Conservation (phyloP, 1,140 invertebrate genomes). For the Calosoma granatense region DNA sequence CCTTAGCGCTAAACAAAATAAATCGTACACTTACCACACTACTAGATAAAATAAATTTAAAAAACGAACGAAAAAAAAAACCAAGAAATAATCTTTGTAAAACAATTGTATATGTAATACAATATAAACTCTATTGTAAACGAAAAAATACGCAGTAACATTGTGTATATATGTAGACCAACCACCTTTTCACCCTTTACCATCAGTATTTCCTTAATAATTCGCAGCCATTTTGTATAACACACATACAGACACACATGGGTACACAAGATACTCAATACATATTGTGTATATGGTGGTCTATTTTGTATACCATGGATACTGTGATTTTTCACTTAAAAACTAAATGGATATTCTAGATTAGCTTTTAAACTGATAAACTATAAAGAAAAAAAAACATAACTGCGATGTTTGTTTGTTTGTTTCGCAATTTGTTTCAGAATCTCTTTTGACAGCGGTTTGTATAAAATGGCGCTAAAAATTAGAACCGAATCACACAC, state of each 20-base stretch:
- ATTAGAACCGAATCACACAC: too few species aligned
- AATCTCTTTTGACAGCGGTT: constrained; percentile 4
- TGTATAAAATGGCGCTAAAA: constrained; percentile 2
- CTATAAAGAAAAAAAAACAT: constrained; percentile 15
- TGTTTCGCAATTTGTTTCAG: constrained; percentile 2
- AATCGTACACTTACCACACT: background rate
- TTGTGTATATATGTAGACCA: background rate
- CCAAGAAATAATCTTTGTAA: constrained; percentile 4
- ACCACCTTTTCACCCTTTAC: too few species aligned
- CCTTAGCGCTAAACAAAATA: constrained; percentile 2
- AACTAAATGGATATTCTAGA: constrained; percentile 18
- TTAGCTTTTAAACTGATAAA: constrained; percentile 18
- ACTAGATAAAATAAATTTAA: background rate
- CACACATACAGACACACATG: too few species aligned
- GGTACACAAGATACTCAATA: too few species aligned
- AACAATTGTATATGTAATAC: background rate
- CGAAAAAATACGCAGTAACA: background rate
- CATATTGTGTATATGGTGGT: too few species aligned
- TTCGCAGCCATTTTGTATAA: background rate
- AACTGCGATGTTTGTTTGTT: constrained; percentile 24
- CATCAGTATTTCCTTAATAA: background rate
- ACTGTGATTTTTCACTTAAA: constrained; percentile 22
- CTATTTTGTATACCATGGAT: too few species aligned
- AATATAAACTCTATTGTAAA: constrained; percentile 6
- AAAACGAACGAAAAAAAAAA: too few species aligned